Percentiles rank a stretch among this genome's conserved stretches.
phyloP scores from a whole-genome alignment of 2,113 vertebrate genomes.

The Rhodinocichla rosea region DNA sequence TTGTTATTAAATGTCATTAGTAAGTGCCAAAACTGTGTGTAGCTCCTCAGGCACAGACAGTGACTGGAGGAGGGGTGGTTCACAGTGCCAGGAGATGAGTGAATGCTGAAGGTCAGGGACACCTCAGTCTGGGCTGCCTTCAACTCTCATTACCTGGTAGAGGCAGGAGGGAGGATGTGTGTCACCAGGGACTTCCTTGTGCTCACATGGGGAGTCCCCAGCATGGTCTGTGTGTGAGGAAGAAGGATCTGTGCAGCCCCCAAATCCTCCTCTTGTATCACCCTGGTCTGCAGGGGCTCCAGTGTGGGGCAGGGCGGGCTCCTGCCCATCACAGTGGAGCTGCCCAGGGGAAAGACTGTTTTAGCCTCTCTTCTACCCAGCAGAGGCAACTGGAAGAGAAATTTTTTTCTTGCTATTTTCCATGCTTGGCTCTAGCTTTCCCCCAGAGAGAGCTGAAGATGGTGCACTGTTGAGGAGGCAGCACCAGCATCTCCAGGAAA shows the following conservation, averaged over 20 bases:
- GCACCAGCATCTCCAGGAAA: neutral
- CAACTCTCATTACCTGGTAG: neutral
- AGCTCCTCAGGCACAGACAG: neutral
- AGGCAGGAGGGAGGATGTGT: neutral
- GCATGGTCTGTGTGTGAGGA: neutral
- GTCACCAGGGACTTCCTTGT: neutral
- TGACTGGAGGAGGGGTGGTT: neutral
- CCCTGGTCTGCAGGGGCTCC: neutral
- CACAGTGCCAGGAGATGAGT: rapidly evolving
- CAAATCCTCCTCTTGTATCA: neutral
- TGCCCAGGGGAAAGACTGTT: neutral
- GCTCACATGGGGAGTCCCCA: neutral
- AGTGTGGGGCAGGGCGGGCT: neutral
- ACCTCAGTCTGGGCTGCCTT: neutral
- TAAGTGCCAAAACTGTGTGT: neutral
- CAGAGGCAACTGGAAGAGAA: neutral
- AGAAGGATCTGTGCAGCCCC: neutral
- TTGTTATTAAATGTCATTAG: constrained; percentile 25
- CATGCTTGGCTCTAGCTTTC: neutral
- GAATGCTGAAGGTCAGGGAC: neutral
- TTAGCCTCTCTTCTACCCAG: neutral
- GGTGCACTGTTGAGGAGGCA: neutral
- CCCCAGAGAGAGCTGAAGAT: neutral
- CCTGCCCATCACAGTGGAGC: neutral
- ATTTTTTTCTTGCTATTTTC: neutral